These are phyloP conservation scores for Linepithema humile DNA, from an alignment of 1,140 invertebrate genomes.

Conservation along the genomic window DNA sequence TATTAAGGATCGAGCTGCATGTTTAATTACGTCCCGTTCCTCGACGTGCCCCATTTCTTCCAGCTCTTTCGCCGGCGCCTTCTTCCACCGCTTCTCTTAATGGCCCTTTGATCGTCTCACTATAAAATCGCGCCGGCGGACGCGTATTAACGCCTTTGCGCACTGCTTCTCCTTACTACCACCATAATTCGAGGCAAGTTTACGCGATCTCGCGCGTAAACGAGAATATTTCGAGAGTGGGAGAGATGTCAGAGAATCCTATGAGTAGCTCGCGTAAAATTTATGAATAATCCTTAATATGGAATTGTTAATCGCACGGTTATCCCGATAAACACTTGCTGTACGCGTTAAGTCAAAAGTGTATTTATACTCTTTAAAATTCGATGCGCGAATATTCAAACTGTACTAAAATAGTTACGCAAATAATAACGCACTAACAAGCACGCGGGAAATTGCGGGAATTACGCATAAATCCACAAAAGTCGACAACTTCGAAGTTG, in stretches of 20 bases:
- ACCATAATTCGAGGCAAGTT: constrained; percentile 35
- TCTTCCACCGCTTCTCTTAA: constrained; percentile 47
- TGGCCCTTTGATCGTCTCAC: constrained; percentile 44
- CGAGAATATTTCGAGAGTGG: not conserved
- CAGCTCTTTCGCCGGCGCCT: constrained; percentile 40
- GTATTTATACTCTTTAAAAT: not conserved
- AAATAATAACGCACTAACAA: not conserved
- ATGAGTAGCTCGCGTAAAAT: not conserved
- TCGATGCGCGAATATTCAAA: not conserved
- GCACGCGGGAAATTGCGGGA: not conserved
- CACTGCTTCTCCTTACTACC: constrained; percentile 25
- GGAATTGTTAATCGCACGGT: not conserved
- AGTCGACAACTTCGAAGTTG: not conserved
- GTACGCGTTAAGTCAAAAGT: not conserved
- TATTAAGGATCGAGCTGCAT: constrained; percentile 54
- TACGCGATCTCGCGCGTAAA: constrained; percentile 32
- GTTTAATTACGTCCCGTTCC: constrained; percentile 60
- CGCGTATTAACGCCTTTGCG: constrained; percentile 43
- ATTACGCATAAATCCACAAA: constrained; percentile 20
- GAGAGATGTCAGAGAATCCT: not conserved
- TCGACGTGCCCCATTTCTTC: constrained; percentile 36
- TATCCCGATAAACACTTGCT: not conserved
- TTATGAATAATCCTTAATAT: not conserved
- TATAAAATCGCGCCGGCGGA: constrained; percentile 52
- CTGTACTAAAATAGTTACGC: not conserved